Evolutionary conservation across 2,797 vertebrate species (phyloP), one percentile per base, ranked within the genome.

Genomic region (Myotis findleyi): DNA sequence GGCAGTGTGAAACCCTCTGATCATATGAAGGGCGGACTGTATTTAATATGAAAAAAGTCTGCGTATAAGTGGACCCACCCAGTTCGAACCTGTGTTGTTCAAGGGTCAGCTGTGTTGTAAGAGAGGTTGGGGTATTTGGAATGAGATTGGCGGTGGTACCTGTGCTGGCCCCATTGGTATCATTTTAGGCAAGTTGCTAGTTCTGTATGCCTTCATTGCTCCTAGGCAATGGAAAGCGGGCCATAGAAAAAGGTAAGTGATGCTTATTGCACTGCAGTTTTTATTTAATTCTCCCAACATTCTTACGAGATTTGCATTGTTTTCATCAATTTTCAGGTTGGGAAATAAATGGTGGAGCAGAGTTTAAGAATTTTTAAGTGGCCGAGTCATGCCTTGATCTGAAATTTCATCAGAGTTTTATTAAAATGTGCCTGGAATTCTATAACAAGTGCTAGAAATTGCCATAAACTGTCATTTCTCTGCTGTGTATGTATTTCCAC

Each of bases 381-480:
- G 18, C 12, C 18, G 20, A 44, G 12, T 71, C 7, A 66, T 72
- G 27, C 8, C 23, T 66, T 9, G 12, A 79, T 69, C 20, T 69
- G n/a, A 91, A 95, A 89, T 93, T 84, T 89, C 30, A 75, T 36
- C 30, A 89, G 27, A 33, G 2, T 44, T 75, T 89, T 53, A 53
- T 89, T 75, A 89, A 17, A 84, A 66, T 38, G 90, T 81, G 8
- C 20, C 71, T 87, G 17, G 5, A 75, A 44, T 72, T 91, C 0
- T 59, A 14, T 77, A 20, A 53, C 13, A 49, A 51, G 66, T 79
- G 6, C 1, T 76, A 79, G 41, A 20, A 82, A 47, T 8, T n/a
- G 25, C 12, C 18, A 68, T 21, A 49, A 73, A 30, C 3, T 73
- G 1, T 59, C 27, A 1, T 75, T 79, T 13, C 6, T 90, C 21